These are phyloP conservation scores for Antechinus stuartii DNA, from an alignment of 2,113 vertebrate species.

Conservation along the genomic window DNA sequence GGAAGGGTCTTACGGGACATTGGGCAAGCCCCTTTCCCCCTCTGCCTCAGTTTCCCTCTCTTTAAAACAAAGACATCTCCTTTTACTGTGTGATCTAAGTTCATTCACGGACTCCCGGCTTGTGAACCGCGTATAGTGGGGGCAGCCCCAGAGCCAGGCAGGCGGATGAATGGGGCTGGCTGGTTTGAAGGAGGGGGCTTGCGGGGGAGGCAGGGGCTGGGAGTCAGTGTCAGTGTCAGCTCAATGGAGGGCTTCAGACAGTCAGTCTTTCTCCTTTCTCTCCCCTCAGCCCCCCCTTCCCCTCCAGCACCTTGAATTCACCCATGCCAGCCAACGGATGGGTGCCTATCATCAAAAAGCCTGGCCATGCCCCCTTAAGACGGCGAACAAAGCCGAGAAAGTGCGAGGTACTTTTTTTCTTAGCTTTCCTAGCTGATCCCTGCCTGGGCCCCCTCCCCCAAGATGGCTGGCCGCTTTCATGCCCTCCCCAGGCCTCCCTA, in stretches of 20 bases:
- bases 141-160: neutral
- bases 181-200: neutral
- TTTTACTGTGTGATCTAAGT: neutral
- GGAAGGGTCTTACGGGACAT: neutral
- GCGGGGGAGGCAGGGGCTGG: neutral
- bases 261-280: neutral
- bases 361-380: neutral
- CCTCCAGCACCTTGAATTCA: neutral
- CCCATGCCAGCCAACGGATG: neutral
- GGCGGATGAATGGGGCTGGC: neutral
- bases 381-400: neutral
- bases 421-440: neutral
- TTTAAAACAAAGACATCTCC: neutral
- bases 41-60: neutral
- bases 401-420: neutral
- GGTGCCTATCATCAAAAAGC: neutral
- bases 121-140: neutral
- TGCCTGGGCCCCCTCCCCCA: neutral
- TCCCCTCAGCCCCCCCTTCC: neutral
- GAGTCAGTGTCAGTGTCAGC: neutral
- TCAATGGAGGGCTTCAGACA: neutral
- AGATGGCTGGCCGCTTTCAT: neutral
- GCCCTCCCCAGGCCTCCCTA: constrained; percentile 30
- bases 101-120: neutral
- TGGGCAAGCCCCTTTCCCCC: neutral